Percentiles rank a stretch among this genome's conserved stretches.
These are phyloP conservation scores for Boloria euphrosyne DNA, from an alignment of 2,888 invertebrate species.

Conservation along the genomic window DNA sequence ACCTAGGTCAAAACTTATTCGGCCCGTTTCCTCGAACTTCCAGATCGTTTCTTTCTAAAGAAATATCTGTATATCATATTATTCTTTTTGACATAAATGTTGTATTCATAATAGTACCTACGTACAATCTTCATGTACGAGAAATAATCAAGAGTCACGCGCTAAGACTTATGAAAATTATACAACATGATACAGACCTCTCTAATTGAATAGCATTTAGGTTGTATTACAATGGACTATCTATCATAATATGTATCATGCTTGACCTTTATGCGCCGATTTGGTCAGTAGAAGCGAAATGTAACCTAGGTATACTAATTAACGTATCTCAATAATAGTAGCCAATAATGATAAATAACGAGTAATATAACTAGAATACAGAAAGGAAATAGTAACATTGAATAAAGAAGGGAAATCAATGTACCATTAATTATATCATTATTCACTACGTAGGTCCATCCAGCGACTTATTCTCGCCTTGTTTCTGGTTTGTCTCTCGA, in stretches of 20 bases:
- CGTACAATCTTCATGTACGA: not conserved
- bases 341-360: conserved; percentile 21
- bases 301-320: conserved; percentile 27
- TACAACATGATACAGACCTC: conserved; percentile 28
- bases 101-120: not conserved
- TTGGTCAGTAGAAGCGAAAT: conserved; percentile 35
- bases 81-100: too few relatives aligned
- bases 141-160: conserved; percentile 7
- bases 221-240: conserved; percentile 40
- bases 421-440: too few relatives aligned
- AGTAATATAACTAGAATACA: not conserved
- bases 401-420: conserved; percentile 36
- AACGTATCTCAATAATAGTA: conserved; percentile 38
- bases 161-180: conserved; percentile 31
- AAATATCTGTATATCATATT: too few relatives aligned
- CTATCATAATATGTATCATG: conserved; percentile 28
- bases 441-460: too few relatives aligned
- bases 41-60: too few relatives aligned
- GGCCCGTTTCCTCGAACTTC: too few relatives aligned
- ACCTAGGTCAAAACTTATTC: too few relatives aligned
- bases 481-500: too few relatives aligned
- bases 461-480: too few relatives aligned
- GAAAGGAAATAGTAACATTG: not conserved
- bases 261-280: conserved; percentile 41
- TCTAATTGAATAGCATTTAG: conserved; percentile 42